phyloP scores from a whole-genome alignment of 2,797 vertebrate genomes.

The Dendrocincla tyrannina region DNA sequence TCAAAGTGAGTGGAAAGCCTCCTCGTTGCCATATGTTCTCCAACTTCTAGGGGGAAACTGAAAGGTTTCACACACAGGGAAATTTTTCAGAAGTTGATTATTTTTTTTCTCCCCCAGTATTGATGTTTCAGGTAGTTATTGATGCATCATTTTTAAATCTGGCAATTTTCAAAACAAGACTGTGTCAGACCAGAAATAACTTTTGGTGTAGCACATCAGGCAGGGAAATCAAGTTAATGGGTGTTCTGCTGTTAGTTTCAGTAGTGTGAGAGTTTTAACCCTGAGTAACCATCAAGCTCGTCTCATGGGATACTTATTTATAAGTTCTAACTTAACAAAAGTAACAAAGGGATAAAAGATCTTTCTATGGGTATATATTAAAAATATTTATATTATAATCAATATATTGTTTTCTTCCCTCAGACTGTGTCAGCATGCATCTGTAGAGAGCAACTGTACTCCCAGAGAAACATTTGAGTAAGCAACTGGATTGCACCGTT shows the following conservation, averaged over 20 bases:
- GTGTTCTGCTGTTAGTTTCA: background rate
- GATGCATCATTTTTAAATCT: background rate
- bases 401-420: background rate
- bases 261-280: background rate
- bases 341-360: background rate
- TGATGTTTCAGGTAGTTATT: background rate
- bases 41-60: background rate
- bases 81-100: background rate
- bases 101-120: background rate
- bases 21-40: background rate
- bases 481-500: background rate
- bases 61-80: background rate
- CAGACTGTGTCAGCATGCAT: constrained; percentile 42
- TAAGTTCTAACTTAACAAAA: background rate
- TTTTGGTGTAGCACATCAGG: background rate
- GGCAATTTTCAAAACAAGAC: background rate
- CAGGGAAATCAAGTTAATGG: background rate
- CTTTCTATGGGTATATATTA: background rate
- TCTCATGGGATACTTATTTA: background rate
- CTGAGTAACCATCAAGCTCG: background rate
- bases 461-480: background rate
- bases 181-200: background rate
- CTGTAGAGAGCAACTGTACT: constrained; percentile 3
- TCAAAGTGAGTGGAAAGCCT: background rate
- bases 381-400: background rate